Evolutionary conservation across 2,888 invertebrate genomes (phyloP).

Genomic region (Tipula helvola): DNA sequence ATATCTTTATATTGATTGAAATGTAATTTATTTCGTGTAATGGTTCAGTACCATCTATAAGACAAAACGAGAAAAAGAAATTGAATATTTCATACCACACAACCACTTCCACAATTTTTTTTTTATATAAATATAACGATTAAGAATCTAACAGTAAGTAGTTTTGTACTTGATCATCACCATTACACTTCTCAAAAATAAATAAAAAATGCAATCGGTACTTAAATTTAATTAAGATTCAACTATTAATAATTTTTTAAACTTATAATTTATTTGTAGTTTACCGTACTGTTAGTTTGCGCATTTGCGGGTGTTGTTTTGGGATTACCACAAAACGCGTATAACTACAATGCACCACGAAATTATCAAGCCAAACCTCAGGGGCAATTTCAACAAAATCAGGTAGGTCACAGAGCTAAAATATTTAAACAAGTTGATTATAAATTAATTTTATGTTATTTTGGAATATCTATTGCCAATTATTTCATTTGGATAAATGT

Average conservation of each 20-base stretch:
- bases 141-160: not conserved
- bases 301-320: not conserved
- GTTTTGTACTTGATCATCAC: not conserved
- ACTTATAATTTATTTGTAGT: not conserved
- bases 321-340: not conserved
- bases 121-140: not conserved
- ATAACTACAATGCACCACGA: not conserved
- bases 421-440: no score
- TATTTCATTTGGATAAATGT: not conserved
- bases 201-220: not conserved
- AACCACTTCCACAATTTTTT: not conserved
- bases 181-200: not conserved
- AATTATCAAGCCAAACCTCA: not conserved
- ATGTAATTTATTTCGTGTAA: not conserved
- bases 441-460: no score
- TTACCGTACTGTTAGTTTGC: not conserved
- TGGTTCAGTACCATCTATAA: not conserved
- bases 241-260: not conserved
- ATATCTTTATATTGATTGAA: not conserved
- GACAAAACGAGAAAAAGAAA: not conserved
- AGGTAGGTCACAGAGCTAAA: not conserved
- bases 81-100: not conserved
- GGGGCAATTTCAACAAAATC: not conserved
- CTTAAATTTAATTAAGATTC: not conserved
- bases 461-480: not conserved